Evolutionary conservation across 2,888 invertebrate genomes (phyloP).

Genomic region (Epicampocera succincta): DNA sequence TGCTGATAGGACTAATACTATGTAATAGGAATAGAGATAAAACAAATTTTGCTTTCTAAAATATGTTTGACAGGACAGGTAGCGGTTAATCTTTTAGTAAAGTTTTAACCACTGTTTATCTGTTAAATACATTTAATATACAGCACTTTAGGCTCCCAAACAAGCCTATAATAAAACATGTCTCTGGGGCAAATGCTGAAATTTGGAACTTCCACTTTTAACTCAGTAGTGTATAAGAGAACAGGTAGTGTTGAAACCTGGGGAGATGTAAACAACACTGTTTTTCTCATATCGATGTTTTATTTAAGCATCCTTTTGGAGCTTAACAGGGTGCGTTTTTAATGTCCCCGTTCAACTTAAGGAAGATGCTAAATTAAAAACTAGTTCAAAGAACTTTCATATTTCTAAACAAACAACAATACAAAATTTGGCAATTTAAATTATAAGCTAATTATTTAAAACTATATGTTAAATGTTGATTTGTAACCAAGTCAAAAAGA

Average conservation of each 20-base stretch:
- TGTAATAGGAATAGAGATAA: too few species aligned
- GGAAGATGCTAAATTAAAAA: constrained; percentile 21
- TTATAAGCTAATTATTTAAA: too few species aligned
- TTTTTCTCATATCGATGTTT: constrained; percentile 34
- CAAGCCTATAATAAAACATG: constrained; percentile 46
- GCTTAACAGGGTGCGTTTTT: background rate
- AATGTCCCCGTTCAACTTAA: constrained; percentile 27
- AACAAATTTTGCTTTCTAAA: background rate
- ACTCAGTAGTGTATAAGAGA: constrained; percentile 49
- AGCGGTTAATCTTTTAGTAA: constrained; percentile 55
- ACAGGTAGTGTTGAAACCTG: constrained; percentile 53
- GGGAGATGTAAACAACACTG: constrained; percentile 28
- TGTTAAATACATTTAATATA: constrained; percentile 65
- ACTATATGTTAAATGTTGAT: background rate
- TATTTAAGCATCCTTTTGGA: constrained; percentile 47
- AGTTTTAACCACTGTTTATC: constrained; percentile 68
- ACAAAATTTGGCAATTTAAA: too few species aligned
- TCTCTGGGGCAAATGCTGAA: constrained; percentile 49
- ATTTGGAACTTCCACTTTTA: too few species aligned
- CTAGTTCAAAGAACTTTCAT: too few species aligned
- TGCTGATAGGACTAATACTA: too few species aligned
- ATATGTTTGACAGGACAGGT: constrained; percentile 69
- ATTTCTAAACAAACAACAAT: too few species aligned
- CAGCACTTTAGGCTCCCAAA: constrained; percentile 55
- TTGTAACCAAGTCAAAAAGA: constrained; percentile 70